Evolutionary conservation across 2,888 invertebrate species (phyloP).

Genomic region (Orthosia gracilis): DNA sequence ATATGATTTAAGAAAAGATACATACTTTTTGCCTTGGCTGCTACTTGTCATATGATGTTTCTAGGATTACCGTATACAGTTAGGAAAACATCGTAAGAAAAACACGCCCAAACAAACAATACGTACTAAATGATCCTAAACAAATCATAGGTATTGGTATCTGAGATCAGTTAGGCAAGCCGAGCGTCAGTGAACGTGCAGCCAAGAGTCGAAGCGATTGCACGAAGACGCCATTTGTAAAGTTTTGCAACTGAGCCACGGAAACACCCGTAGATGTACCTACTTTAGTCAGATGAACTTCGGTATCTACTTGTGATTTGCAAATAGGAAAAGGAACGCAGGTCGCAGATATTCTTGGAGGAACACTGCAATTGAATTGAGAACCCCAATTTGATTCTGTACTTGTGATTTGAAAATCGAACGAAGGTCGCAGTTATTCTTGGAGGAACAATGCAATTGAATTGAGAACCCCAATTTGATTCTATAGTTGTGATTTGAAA

Average conservation of each 20-base stretch:
- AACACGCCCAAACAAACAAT: slow-evolving; percentile 49
- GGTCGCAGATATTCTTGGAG: not conserved
- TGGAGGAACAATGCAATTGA: not conserved
- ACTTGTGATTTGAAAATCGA: slow-evolving; percentile 29
- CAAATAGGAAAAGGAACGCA: slow-evolving; percentile 31
- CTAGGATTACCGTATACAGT: not conserved
- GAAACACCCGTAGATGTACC: slow-evolving; percentile 49
- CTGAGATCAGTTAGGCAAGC: slow-evolving; percentile 59
- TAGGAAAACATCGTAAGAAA: slow-evolving; percentile 50
- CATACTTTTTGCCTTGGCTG: not conserved
- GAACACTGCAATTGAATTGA: not conserved
- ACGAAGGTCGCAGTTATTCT: not conserved
- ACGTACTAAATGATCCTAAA: slow-evolving; percentile 53
- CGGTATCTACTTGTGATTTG: slow-evolving; percentile 13
- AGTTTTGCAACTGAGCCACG: slow-evolving; percentile 55
- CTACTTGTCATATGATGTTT: not conserved
- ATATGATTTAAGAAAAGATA: not conserved
- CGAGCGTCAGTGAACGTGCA: slow-evolving; percentile 59
- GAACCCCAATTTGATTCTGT: not conserved
- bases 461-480: not conserved
- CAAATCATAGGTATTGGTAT: slow-evolving; percentile 56
- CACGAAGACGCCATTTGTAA: slow-evolving; percentile 59
- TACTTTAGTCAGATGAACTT: slow-evolving; percentile 28
- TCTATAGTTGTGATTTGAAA: slow-evolving; percentile 21
- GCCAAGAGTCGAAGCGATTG: slow-evolving; percentile 40